A percentile compares a stretch with the other conserved stretches of the same genome.
Conservation (phyloP, 2,113 vertebrate genomes). For the Silurus meridionalis region DNA sequence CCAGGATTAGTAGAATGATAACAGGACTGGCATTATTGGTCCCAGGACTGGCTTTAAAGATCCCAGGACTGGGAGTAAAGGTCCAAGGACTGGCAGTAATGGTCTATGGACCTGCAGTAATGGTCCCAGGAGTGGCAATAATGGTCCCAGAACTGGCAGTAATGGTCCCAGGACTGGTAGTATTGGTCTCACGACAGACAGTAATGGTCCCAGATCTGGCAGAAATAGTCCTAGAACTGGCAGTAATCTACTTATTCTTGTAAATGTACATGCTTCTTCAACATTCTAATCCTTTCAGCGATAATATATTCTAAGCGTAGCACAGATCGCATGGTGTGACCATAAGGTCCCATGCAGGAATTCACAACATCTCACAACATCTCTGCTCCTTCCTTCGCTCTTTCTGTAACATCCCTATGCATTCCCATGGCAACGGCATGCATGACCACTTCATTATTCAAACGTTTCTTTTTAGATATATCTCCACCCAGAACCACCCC, state of each 20-base stretch:
- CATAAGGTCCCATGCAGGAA: not conserved
- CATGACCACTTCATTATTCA: constrained; percentile 71
- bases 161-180: too few species aligned
- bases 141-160: too few species aligned
- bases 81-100: too few species aligned
- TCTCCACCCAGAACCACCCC: not conserved
- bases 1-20: too few species aligned
- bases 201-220: not conserved
- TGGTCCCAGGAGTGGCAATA: too few species aligned
- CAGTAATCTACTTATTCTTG: not conserved
- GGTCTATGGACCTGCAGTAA: too few species aligned
- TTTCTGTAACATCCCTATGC: constrained; percentile 53
- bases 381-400: constrained; percentile 27
- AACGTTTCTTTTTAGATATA: constrained; percentile 47
- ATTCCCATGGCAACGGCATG: constrained; percentile 71
- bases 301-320: not conserved
- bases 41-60: too few species aligned
- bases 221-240: not conserved
- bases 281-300: not conserved
- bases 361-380: not conserved
- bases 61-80: too few species aligned
- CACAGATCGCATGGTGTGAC: not conserved
- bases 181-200: too few species aligned
- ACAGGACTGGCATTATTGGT: too few species aligned
- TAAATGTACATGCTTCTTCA: not conserved